Conservation (phyloP, 1,140 invertebrate genomes). For the Vanessa tameamea region DNA sequence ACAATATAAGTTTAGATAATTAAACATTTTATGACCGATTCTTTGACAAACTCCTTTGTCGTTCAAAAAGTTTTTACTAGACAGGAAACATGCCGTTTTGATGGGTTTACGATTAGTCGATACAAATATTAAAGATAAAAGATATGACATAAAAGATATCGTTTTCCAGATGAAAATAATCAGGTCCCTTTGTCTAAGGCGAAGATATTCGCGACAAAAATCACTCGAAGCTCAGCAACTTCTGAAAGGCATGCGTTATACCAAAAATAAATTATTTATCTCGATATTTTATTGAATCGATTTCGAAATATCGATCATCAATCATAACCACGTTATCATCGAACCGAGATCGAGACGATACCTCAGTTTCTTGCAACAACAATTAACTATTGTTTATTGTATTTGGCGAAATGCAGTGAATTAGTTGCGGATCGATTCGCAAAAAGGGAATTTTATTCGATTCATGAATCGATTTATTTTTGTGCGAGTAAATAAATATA, state of each 20-base stretch:
- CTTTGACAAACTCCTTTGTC: neutral
- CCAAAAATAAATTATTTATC: conserved; percentile 11
- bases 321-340: conserved; percentile 21
- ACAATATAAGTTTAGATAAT: neutral
- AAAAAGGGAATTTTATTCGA: conserved; percentile 62
- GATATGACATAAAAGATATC: conserved; percentile 27
- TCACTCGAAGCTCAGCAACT: conserved; percentile 3
- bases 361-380: conserved; percentile 43
- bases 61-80: neutral
- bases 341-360: conserved; percentile 9
- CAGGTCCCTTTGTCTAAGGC: conserved; percentile 22
- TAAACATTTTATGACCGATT: neutral
- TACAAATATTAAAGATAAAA: conserved; percentile 30
- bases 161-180: neutral
- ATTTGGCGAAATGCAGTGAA: conserved; percentile 57
- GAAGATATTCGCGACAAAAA: conserved; percentile 28
- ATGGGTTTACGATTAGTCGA: conserved; percentile 25
- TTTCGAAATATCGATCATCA: conserved; percentile 29
- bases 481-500: conserved; percentile 44
- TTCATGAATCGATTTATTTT: conserved; percentile 56
- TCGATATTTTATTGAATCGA: conserved; percentile 21
- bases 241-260: conserved; percentile 6
- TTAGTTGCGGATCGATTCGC: conserved; percentile 44
- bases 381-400: conserved; percentile 75
- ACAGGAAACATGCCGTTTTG: neutral